These are phyloP conservation scores for Zosterops japonicus DNA, from an alignment of 2,113 vertebrate species.

Conservation along the genomic window DNA sequence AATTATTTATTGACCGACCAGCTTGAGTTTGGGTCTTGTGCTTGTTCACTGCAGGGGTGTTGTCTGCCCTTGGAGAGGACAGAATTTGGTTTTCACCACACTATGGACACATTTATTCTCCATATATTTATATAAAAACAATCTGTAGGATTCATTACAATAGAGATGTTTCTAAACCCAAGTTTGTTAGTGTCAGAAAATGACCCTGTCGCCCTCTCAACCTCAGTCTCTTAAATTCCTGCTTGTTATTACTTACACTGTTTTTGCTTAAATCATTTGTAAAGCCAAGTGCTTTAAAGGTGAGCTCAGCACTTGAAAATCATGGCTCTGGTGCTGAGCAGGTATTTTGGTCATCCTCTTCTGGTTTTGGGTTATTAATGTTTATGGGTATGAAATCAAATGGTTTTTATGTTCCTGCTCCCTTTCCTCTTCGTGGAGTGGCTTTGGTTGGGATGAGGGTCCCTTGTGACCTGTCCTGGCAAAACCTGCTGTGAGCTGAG, in stretches of 20 bases:
- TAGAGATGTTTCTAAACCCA: background rate
- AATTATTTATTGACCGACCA: slow-evolving; percentile 77
- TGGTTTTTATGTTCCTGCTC: background rate
- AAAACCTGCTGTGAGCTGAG: background rate
- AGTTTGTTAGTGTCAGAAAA: background rate
- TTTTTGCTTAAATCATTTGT: background rate
- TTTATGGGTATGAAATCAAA: background rate
- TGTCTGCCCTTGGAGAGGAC: background rate
- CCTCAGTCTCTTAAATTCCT: background rate
- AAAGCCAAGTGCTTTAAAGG: background rate
- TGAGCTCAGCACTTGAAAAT: background rate
- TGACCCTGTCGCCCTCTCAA: background rate
- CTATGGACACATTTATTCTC: fast-evolving
- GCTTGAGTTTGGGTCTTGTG: slow-evolving; percentile 24
- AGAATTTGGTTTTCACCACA: background rate
- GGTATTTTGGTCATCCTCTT: background rate
- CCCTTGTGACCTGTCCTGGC: background rate
- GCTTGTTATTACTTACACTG: fast-evolving
- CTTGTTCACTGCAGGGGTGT: background rate
- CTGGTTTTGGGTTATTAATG: background rate
- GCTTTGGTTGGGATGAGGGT: background rate
- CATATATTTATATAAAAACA: background rate
- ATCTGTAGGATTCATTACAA: background rate
- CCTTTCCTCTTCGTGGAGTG: background rate
- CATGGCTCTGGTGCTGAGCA: background rate